phyloP scores from a whole-genome alignment of 2,888 invertebrate genomes.

The Drosophila yooni region DNA sequence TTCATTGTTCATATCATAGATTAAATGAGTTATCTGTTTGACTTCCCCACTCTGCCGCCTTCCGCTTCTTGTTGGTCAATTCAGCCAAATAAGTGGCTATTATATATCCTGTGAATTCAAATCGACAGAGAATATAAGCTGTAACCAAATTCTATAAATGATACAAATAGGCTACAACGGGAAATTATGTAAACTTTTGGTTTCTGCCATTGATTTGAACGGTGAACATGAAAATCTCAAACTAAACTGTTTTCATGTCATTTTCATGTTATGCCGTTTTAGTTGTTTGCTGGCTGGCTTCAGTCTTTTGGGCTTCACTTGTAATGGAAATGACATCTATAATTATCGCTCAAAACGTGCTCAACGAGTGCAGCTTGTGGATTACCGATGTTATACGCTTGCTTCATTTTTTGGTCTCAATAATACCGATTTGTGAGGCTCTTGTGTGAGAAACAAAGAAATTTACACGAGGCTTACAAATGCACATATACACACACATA shows the following conservation, averaged over 20 bases:
- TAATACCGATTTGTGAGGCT: conserved; percentile 26
- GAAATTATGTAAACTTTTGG: background rate
- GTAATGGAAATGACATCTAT: conserved; percentile 59
- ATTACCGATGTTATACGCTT: conserved; percentile 46
- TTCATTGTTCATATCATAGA: conserved; percentile 42
- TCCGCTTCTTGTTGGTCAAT: conserved; percentile 8
- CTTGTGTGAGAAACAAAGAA: conserved; percentile 60
- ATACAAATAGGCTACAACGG: no score
- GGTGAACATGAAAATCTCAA: background rate
- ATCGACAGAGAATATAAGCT: background rate
- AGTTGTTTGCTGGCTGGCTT: conserved; percentile 1
- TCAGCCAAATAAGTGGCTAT: conserved; percentile 30
- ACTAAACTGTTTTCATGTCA: background rate
- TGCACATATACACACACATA: conserved; percentile 9
- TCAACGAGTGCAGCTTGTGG: conserved; percentile 19
- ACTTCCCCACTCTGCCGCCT: conserved; percentile 7
- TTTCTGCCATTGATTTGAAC: background rate
- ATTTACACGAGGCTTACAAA: conserved; percentile 55
- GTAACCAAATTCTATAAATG: background rate
- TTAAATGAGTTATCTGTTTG: conserved; percentile 58
- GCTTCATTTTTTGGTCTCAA: conserved; percentile 29
- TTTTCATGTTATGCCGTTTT: background rate
- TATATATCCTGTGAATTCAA: background rate
- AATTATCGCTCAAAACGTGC: conserved; percentile 62
- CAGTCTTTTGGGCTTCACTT: conserved; percentile 17